Evolutionary conservation across 2,888 invertebrate genomes (phyloP), one percentile per base, ranked within the genome.

Genomic region (Carpatolechia fugitivella): DNA sequence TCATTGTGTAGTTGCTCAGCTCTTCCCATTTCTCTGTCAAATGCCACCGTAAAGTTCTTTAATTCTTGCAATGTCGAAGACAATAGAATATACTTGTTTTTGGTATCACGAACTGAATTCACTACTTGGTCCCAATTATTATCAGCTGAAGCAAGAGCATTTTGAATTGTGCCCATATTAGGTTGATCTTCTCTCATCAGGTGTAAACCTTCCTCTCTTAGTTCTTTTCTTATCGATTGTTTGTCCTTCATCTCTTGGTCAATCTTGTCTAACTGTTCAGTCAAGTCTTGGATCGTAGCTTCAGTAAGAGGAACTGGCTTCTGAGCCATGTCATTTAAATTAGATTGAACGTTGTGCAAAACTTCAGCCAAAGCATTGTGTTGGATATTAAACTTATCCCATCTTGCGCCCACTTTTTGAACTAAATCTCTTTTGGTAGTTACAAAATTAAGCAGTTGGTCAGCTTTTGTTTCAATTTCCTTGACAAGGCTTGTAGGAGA

Each of bases 171-270:
- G 0, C 95, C 93, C 80, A 95, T 94, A 64, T 95, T 95, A 52
- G 93, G 92, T 70, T 95, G 94, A 82, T 98, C 95, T 85, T 95
- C 94, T 72, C 95, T 93, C 93, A 97, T 93, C 61, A 97, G 82
- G 67, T 94, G 91, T 54, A 95, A 90, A 0, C 96, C 97, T 85
- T 96, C 94, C 69, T 94, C 93, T 67, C 95, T 93, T n/a, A 97
- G 87, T 62, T 93, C 92, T 61, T 95, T 93, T 70, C 94, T 94
- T 0, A 94, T 83, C 4, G 91, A 82, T 63, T 91, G 91, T 64
- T 93, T 93, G 13, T 92, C 90, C 66, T 92, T 92, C 5, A 93
- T 70, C 8, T 91, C 91, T 31, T 85, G 74, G 74, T 93, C 84
- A 79, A 93, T 69, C 76, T 85, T 76, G 79, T 92, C 91, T 49